A percentile compares a stretch with the other conserved stretches of the same genome.
Conservation (phyloP, 1,140 invertebrate species). For the Galendromus occidentalis region DNA sequence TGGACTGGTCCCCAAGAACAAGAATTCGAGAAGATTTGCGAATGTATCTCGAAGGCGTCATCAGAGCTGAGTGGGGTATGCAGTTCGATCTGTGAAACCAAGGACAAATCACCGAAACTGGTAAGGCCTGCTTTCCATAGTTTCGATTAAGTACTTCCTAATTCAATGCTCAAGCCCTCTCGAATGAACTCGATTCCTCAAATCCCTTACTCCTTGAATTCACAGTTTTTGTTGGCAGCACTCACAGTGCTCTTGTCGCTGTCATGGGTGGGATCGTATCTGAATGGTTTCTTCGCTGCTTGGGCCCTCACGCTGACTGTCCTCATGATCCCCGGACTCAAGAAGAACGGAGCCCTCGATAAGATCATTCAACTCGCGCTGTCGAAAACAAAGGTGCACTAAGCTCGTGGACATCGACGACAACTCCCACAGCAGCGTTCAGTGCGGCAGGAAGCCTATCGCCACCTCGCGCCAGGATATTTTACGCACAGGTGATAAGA, state of each 20-base stretch:
- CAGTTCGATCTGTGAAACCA: neutral
- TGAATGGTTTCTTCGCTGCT: neutral
- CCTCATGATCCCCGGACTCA: neutral
- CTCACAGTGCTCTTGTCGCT: neutral
- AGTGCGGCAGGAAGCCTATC: no score
- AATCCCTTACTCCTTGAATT: neutral
- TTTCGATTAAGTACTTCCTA: no score
- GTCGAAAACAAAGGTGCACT: neutral
- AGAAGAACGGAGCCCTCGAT: neutral
- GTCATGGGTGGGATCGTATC: neutral
- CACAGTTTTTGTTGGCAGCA: neutral
- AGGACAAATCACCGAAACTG: neutral
- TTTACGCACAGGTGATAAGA: no score
- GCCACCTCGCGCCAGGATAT: no score
- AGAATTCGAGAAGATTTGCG: neutral
- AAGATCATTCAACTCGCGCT: neutral
- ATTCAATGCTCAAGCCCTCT: no score
- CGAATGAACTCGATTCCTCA: no score
- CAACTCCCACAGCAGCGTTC: no score
- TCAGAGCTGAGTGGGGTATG: neutral
- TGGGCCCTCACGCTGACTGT: neutral
- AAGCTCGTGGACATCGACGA: neutral
- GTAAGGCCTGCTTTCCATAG: neutral
- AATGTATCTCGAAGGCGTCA: neutral
- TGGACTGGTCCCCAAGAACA: neutral